Evolutionary conservation across 2,113 vertebrate genomes (phyloP).

Genomic region (Sander vitreus): DNA sequence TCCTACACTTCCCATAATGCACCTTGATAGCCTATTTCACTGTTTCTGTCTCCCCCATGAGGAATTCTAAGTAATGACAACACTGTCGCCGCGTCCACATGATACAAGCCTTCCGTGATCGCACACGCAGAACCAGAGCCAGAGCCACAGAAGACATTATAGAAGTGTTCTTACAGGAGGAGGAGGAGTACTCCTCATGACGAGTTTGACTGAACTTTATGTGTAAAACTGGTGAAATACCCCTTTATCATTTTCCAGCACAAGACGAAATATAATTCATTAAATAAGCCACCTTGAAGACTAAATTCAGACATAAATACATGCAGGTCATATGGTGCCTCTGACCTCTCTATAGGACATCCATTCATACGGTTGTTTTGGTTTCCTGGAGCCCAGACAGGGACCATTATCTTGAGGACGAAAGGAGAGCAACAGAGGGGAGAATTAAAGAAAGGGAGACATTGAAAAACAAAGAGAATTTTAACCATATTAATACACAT

Average conservation of each 20-base stretch:
- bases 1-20: background rate
- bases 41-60: too few species aligned
- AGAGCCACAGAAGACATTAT: background rate
- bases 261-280: background rate
- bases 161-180: background rate
- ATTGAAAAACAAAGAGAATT: background rate
- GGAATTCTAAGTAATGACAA: too few species aligned
- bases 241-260: background rate
- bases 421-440: background rate
- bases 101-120: too few species aligned
- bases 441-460: too few species aligned
- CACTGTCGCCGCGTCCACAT: too few species aligned
- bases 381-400: conserved; percentile 92
- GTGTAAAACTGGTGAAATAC: background rate
- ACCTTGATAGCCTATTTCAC: background rate
- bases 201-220: background rate
- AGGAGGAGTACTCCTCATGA: background rate
- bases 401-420: conserved; percentile 88
- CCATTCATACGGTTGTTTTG: conserved; percentile 93
- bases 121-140: too few species aligned
- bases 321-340: background rate
- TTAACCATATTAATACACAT: background rate
- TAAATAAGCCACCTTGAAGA: background rate
- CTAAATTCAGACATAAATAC: background rate
- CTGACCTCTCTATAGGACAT: conserved; percentile 92